Evolutionary conservation across 2,797 vertebrate genomes (phyloP), one percentile per base, ranked within the genome.

Genomic region (Spinus pinus): DNA sequence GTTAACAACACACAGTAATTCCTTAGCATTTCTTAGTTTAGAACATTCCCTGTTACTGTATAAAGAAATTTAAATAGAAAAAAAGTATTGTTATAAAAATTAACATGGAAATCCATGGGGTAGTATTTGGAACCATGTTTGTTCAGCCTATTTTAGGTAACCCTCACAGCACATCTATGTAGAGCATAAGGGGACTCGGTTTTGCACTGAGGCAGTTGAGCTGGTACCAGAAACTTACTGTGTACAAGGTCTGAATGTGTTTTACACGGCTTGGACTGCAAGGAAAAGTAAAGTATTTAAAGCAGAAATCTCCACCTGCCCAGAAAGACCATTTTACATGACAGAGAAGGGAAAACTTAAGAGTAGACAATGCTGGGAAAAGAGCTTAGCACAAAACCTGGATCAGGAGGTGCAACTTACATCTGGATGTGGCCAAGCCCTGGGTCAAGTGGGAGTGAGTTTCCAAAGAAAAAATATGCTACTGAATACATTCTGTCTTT

Each of bases 271-370:
- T 91, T 94, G 71, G 50, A 74, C 10, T 81, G 71, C 86, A 92
- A 93, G 83, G 49, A 85, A 88, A 84, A 94, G 51, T 37, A 35
- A 79, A 66, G 31, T 50, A 64, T 54, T 87, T 19, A 74, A 80
- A 87, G 72, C 50, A 93, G 74, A 95, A 94, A 91, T 64, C 62
- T 82, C 56, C 41, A 94, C 67, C 71, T 92, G 61, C 61, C 57
- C 88, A 95, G 74, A 95, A 95, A 95, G n/a, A 93, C 81, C 60
- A 85, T n/a, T 84, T 86, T 57, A 86, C 66, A 92, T 35, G 50
- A 93, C 84, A 86, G 78, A 83, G 61, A 81, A 91, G 31, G 72
- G 71, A 73, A 91, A 93, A 91, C 23, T 85, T 51, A 61, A 57
- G 64, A 89, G 64, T 13, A 77, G 73, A 78, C 18, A 82, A 94